Percentiles rank a stretch among this genome's conserved stretches.
Conservation (phyloP, 2,888 invertebrate species). For the Antheraea assamensis region DNA sequence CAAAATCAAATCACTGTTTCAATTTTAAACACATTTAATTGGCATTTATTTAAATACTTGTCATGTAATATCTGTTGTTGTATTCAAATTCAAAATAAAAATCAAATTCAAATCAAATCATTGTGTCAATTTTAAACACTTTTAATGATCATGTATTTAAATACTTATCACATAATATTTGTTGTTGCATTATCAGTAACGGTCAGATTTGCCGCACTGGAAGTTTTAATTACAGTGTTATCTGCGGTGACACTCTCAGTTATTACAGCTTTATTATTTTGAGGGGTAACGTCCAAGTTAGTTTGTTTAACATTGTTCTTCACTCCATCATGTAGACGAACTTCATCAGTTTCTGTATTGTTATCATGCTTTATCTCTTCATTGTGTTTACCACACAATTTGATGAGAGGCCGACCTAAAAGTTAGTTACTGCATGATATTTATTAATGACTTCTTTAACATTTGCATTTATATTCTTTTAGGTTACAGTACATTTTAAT, state of each 20-base stretch:
- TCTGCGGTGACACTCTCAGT: constrained; percentile 15
- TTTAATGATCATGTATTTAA: not conserved
- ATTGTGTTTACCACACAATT: constrained; percentile 13
- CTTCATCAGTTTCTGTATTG: constrained; percentile 15
- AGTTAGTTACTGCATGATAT: not conserved
- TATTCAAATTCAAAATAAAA: too few relatives aligned
- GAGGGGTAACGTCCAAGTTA: constrained; percentile 1
- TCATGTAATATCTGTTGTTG: constrained; percentile 3
- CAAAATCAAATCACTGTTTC: not conserved
- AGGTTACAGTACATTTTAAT: too few relatives aligned
- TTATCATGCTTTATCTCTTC: constrained; percentile 11
- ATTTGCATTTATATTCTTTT: not conserved
- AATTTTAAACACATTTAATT: not conserved
- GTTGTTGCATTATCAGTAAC: constrained; percentile 2
- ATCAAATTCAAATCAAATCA: too few relatives aligned
- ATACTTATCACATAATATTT: constrained; percentile 10
- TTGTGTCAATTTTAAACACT: not conserved
- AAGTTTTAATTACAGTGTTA: not conserved
- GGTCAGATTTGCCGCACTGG: constrained; percentile 14
- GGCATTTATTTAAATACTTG: not conserved
- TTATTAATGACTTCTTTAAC: not conserved
- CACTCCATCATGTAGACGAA: constrained; percentile 23
- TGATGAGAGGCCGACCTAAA: constrained; percentile 9
- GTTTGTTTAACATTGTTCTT: constrained; percentile 10
- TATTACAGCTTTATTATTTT: not conserved